Conservation (phyloP, 2,797 vertebrate species). For the Rhodeus uyekii region DNA sequence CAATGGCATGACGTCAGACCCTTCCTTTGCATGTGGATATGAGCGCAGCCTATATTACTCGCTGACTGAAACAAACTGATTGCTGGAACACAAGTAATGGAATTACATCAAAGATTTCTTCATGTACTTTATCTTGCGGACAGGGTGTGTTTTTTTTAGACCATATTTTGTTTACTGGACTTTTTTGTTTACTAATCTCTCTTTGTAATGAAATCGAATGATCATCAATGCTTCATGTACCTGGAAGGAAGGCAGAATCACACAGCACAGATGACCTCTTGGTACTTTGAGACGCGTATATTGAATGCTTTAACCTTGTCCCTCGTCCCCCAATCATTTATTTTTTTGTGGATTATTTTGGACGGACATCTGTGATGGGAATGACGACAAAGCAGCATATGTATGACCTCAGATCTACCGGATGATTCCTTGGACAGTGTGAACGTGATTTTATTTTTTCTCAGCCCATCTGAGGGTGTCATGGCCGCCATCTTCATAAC, state of each 20-base stretch:
- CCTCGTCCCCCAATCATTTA: conserved; percentile 36
- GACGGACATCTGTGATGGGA: conserved; percentile 42
- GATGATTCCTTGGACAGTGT: conserved; percentile 40
- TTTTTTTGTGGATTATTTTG: conserved; percentile 41
- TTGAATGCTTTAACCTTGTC: conserved; percentile 51
- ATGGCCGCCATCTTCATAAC: conserved; percentile 53
- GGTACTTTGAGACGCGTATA: conserved; percentile 58
- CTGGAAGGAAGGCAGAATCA: conserved; percentile 30
- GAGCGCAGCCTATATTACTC: conserved; percentile 45
- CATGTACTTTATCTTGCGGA: conserved; percentile 59
- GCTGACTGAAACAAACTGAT: conserved; percentile 62
- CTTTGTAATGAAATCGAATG: conserved; percentile 46
- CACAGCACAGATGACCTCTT: conserved; percentile 52
- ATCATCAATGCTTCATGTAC: conserved; percentile 49
- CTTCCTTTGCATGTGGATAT: conserved; percentile 46
- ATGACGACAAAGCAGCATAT: conserved; percentile 34
- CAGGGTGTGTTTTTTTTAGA: conserved; percentile 10
- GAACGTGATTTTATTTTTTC: conserved; percentile 24
- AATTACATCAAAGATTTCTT: conserved; percentile 60
- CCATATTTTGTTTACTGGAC: conserved; percentile 57
- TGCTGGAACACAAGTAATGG: conserved; percentile 49
- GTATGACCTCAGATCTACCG: conserved; percentile 52
- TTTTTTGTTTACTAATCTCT: conserved; percentile 49
- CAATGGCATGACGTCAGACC: conserved; percentile 36
- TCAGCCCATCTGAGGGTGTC: conserved; percentile 34